phyloP scores from a whole-genome alignment of 2,113 vertebrate genomes.

The Tamias sibiricus region DNA sequence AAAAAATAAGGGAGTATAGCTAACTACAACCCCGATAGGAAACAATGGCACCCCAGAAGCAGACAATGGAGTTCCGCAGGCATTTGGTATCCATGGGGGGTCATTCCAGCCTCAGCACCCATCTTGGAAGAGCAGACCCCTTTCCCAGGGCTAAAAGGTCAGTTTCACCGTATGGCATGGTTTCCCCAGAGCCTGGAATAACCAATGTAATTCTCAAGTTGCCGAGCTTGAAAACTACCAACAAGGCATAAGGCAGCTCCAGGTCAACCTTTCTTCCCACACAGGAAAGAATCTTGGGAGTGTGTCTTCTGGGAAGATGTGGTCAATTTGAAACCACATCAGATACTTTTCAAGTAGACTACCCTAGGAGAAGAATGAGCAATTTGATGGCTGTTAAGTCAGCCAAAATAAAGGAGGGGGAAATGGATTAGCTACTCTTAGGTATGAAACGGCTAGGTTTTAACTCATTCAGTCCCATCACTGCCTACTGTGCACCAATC shows the following conservation, averaged over 20 bases:
- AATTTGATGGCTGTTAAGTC: not conserved
- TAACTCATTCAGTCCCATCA: not conserved
- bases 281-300: not conserved
- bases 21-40: not conserved
- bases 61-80: not conserved
- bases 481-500: not conserved
- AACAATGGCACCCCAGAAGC: not conserved
- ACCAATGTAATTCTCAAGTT: not conserved
- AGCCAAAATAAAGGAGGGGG: not conserved
- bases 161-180: not conserved
- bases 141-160: not conserved
- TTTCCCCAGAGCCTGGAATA: not conserved
- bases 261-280: slow-evolving; percentile 6
- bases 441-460: not conserved
- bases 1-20: not conserved
- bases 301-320: not conserved
- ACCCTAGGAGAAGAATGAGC: not conserved
- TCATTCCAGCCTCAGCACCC: not conserved
- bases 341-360: not conserved
- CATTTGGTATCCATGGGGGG: accelerated
- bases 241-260: slow-evolving; percentile 13
- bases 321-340: slow-evolving; percentile 9
- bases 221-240: not conserved
- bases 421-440: not conserved
- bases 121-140: not conserved